phyloP scores from a whole-genome alignment of 2,888 invertebrate genomes.

The Taphrorychus bicolor region DNA sequence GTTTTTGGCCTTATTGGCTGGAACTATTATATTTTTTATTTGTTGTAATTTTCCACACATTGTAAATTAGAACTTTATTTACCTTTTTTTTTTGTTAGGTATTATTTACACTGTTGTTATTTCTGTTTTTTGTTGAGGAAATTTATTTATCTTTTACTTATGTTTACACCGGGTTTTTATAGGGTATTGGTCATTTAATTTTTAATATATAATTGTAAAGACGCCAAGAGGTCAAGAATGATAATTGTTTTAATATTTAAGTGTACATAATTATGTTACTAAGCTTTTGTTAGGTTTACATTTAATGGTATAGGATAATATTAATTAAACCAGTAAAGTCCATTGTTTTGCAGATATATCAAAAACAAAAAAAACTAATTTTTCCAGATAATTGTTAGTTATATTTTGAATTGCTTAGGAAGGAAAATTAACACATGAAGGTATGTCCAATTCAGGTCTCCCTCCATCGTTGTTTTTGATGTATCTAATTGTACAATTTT shows the following conservation, averaged over 20 bases:
- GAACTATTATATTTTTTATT: background rate
- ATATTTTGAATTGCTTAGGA: background rate
- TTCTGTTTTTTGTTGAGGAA: too few species aligned
- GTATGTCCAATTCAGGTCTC: too few species aligned
- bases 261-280: background rate
- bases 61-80: background rate
- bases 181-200: background rate
- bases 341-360: background rate
- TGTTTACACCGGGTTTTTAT: too few species aligned
- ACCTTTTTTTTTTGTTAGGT: background rate
- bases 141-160: too few species aligned
- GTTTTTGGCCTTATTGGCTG: slow-evolving; percentile 7
- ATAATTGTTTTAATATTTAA: background rate
- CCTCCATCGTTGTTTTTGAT: background rate
- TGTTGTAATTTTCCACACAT: background rate
- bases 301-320: background rate
- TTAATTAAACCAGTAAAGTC: background rate
- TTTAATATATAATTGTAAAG: background rate
- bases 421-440: background rate
- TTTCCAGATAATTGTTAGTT: too few species aligned
- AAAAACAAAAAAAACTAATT: background rate
- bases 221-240: background rate
- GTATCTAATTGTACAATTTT: too few species aligned
- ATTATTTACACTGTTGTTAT: background rate
- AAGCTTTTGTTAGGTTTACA: background rate